Base-by-base conservation (phyloP, 2,797 vertebrate genomes). In the Caiman crocodilus region DNA sequence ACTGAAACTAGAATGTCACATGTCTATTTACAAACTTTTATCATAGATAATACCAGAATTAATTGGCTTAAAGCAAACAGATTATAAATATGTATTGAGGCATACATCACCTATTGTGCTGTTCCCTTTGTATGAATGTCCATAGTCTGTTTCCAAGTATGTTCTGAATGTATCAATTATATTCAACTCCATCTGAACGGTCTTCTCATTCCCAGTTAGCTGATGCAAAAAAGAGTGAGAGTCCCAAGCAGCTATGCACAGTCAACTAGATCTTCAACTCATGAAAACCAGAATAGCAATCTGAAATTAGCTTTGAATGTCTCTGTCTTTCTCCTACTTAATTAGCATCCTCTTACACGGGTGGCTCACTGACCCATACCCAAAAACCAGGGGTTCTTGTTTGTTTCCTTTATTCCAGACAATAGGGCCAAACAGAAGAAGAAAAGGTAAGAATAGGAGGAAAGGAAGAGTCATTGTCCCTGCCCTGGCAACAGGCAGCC, bases 41-140 rank as follows among this genome's bases (percentile, higher is more conserved):
- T 94, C 84, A 90, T 79, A 96, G 92, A 94, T 94, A 61, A 28
- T 57, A 6, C 16, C 18, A 28, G 0, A 18, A 58, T 61, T 57
- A 50, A 0, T 88, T 95, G 92, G 94, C 92, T 77, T 11, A 0
- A 65, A 83, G 84, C 87, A 86, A 94, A 93, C 79, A 21, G 1
- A 55, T 76, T 14, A 78, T 58, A 82, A 90, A 94, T 1, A 82
- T 65, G 21, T 79, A 30, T 64, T 79, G 58, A 93, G 85, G 61
- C 69, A 76, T 71, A 94, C 85, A 84, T 30, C 61, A 77, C 55
- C 85, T 73, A 32, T 42, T 16, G 57, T 60, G 18, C 85, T 76
- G 4, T 6, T 71, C 64, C 60, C 75, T 89, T 73, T 1, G 63
- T 2, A 3, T 6, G 90, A 94, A 90, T 74, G 84, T 74, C 64